Evolutionary conservation across 1,140 invertebrate species (phyloP), one percentile per base, ranked within the genome.

Genomic region (Drosophila ironensis): DNA sequence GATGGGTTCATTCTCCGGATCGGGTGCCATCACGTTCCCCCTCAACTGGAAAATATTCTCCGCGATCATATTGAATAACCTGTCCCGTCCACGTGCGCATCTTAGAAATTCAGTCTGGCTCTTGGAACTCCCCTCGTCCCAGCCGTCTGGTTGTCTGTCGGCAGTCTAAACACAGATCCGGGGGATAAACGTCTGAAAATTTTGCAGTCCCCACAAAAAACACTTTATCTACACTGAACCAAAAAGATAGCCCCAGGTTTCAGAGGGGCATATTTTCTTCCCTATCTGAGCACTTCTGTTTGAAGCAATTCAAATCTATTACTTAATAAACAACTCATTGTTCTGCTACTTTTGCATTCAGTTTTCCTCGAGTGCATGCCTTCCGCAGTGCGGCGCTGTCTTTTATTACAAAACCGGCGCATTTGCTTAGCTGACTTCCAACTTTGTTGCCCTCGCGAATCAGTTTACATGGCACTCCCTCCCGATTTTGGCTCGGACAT

Each of bases 181-280:
- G 22, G 22, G n/a, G n/a, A 48, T 38, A 38, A 24, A 22, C n/a
- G n/a, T 63, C 33, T 37, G 3, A 22, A 63, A 63, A 63, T 24
- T n/a, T 17, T 63, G 59, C 59, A 61, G 11, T 38, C 12, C n/a
- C 19, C 19, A 63, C 56, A 63, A 63, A 63, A 63, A 57, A 63
- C 63, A 63, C n/a, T 14, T 17, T 63, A 63, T 48, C 59, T 28
- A 30, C 59, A 63, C 52, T 42, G 37, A 5, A 6, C 11, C 14
- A 12, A 12, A 33, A 33, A 12, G 11, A 4, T 33, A 4, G 3
- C n/a, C n/a, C n/a, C n/a, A 11, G 12, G 28, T 30, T 12, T 30
- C n/a, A n/a, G n/a, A n/a, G n/a, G n/a, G n/a, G n/a, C n/a, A n/a
- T n/a, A n/a, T n/a, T n/a, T n/a, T n/a, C n/a, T n/a, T n/a, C n/a